Percentiles rank a stretch among this genome's conserved stretches.
Evolutionary conservation across 2,113 vertebrate genomes (phyloP).

Genomic region (Acanthisitta chloris): DNA sequence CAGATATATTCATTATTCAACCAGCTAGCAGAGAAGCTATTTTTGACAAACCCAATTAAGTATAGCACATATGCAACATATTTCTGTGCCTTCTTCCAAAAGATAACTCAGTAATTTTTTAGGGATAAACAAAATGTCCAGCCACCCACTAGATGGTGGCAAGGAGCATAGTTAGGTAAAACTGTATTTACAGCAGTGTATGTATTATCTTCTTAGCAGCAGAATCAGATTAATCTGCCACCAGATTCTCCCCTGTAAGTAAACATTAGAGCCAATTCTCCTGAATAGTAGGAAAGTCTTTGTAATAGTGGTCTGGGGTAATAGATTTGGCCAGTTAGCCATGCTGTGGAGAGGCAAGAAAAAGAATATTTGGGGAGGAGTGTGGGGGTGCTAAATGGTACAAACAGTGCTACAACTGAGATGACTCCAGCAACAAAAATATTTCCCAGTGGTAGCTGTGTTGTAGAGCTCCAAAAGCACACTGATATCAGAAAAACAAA

Average conservation of each 20-base stretch:
- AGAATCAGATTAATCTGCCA: not conserved
- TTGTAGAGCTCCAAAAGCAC: not conserved
- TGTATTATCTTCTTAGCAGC: not conserved
- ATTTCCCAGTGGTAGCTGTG: not conserved
- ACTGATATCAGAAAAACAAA: not conserved
- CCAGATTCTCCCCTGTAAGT: not conserved
- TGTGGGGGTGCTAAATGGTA: not conserved
- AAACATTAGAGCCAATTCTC: not conserved
- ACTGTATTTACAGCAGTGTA: not conserved
- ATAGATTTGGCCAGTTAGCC: not conserved
- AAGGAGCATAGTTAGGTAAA: constrained; percentile 26
- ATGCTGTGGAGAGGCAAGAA: not conserved
- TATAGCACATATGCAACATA: not conserved
- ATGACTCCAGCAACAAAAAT: not conserved
- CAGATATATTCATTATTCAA: not conserved
- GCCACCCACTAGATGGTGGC: constrained; percentile 31
- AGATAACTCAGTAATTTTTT: not conserved
- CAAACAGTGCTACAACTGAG: not conserved
- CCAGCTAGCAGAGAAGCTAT: not conserved
- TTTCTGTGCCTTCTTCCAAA: not conserved
- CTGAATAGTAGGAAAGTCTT: not conserved
- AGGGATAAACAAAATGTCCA: not conserved
- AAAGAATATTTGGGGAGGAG: not conserved
- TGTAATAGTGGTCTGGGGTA: not conserved
- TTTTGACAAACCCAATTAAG: not conserved